Evolutionary conservation across 2,888 invertebrate species (phyloP).

Genomic region (Nineta flava): DNA sequence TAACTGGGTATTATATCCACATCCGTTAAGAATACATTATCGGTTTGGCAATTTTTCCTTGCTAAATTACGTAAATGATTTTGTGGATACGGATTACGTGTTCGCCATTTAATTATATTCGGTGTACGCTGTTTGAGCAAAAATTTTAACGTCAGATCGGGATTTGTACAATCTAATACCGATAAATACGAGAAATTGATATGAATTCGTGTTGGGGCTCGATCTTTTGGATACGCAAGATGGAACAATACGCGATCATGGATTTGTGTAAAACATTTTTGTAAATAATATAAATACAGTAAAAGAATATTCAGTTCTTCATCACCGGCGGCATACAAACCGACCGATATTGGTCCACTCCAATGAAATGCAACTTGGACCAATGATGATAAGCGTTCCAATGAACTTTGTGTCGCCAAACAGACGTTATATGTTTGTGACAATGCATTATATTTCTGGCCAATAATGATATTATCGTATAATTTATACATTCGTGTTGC

Average conservation of each 20-base stretch:
- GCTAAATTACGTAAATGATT: conserved; percentile 80
- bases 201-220: conserved; percentile 18
- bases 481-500: conserved; percentile 48
- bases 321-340: conserved; percentile 63
- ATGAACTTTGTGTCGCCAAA: conserved; percentile 71
- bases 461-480: conserved; percentile 56
- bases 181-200: conserved; percentile 23
- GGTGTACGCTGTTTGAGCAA: conserved; percentile 41
- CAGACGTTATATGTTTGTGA: conserved; percentile 46
- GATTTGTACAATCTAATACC: conserved; percentile 45
- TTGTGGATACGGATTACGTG: conserved; percentile 69
- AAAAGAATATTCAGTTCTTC: conserved; percentile 58
- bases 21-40: conserved; percentile 71
- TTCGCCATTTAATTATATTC: conserved; percentile 55
- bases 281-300: conserved; percentile 58
- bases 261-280: conserved; percentile 55
- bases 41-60: conserved; percentile 65
- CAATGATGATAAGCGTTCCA: conserved; percentile 65
- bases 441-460: conserved; percentile 44
- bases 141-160: conserved; percentile 42
- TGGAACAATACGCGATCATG: conserved; percentile 62
- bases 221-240: conserved; percentile 48
- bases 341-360: conserved; percentile 73
- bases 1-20: conserved; percentile 74
- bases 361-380: conserved; percentile 67